Base-by-base conservation (phyloP, 1,140 invertebrate species). In the Drosophila saltans region DNA sequence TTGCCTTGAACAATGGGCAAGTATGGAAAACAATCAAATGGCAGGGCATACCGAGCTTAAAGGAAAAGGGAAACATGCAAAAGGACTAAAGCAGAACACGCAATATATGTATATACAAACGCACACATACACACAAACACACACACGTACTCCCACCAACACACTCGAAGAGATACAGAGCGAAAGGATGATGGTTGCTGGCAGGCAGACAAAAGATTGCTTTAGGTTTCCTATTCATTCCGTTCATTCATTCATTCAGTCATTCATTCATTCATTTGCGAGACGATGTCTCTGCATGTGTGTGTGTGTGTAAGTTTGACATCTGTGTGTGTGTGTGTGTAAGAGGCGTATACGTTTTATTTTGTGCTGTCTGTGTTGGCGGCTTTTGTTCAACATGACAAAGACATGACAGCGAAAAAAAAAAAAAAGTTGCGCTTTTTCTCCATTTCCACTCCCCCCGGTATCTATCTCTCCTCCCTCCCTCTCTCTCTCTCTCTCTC, bases 311-410 rank as follows among this genome's bases (percentile, higher is more conserved):
- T 41, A 36, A 24, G 33, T 52, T 7, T 76, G 45, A 40, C 40
- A 33, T 36, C 5, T 76, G 45, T 8, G 40, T n/a, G n/a, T 26
- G 3, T 26, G 3, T 75, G 60, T 30, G 52, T 65, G 21, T 72
- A 76, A 62, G 48, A 68, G 79, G 83, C 80, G 83, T 88, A 88
- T 86, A 88, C 80, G 84, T 70, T 88, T 81, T 72, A 63, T 74
- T 10, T 28, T 58, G 65, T 45, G 62, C 64, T 74, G 81, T 65
- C 61, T 59, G 71, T 64, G 75, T 52, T 68, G 67, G 69, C 75
- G 65, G 80, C 83, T 88, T 86, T 86, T 86, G 83, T 86, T 88
- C 83, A 83, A 86, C 83, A 88, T 86, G 83, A 86, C 83, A 86
- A 88, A 88, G 83, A 86, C 83, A 86, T 83, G 83, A 86, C 83